phyloP scores from a whole-genome alignment of 2,797 vertebrate genomes.

The Diglossa cyanea region DNA sequence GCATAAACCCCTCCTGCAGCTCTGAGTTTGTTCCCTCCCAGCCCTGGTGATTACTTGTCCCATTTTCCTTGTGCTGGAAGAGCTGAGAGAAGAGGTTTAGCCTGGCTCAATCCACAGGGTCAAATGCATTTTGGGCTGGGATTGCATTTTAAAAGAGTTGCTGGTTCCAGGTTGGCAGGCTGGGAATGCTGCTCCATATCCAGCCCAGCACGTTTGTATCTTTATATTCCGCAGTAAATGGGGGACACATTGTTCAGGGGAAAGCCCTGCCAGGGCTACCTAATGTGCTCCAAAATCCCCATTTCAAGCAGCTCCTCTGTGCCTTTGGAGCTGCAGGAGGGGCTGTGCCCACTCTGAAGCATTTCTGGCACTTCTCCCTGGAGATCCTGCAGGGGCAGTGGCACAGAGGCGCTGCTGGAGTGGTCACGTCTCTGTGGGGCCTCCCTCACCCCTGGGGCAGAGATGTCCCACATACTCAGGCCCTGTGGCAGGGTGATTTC shows the following conservation, averaged over 20 bases:
- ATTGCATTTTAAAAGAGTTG: background rate
- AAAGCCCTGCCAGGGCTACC: background rate
- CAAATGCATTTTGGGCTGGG: background rate
- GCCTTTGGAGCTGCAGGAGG: background rate
- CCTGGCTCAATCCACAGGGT: background rate
- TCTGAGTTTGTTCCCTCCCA: background rate
- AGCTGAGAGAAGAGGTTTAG: background rate
- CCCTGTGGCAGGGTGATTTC: background rate
- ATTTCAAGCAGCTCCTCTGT: background rate
- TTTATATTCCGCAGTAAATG: background rate
- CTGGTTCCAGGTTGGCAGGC: background rate
- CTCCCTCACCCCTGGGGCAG: background rate
- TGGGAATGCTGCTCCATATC: background rate
- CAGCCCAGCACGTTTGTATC: background rate
- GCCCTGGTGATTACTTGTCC: background rate
- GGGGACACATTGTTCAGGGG: background rate
- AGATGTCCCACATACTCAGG: fast-evolving
- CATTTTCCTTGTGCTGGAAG: background rate
- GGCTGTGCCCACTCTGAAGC: background rate
- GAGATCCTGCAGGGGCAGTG: background rate
- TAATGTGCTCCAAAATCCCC: background rate
- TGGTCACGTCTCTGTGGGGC: fast-evolving
- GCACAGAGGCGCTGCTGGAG: background rate
- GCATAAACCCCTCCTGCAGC: background rate
- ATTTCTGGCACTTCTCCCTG: background rate